A percentile compares a stretch with the other conserved stretches of the same genome.
Conservation (phyloP, 1,140 invertebrate genomes). For the Drosophila miranda region DNA sequence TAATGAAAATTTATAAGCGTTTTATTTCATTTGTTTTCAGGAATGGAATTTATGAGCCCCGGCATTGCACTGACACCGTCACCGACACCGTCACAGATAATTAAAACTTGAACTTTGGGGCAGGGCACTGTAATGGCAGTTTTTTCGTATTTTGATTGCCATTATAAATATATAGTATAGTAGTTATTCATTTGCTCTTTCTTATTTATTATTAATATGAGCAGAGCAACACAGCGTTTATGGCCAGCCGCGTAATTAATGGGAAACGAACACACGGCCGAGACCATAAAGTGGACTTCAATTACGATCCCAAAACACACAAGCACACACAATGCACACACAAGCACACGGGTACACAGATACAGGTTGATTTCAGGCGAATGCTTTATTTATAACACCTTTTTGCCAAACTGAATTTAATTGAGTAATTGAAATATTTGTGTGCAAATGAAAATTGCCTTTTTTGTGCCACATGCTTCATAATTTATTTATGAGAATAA, state of each 20-base stretch:
- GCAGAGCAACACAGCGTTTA: slow-evolving; percentile 30
- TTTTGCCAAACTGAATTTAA: slow-evolving; percentile 59
- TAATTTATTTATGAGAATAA: slow-evolving; percentile 54
- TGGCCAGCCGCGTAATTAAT: slow-evolving; percentile 60
- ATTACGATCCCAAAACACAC: slow-evolving; percentile 45
- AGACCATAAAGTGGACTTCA: slow-evolving; percentile 63
- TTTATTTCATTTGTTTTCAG: too few relatives aligned
- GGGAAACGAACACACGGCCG: slow-evolving; percentile 53
- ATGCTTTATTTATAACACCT: slow-evolving; percentile 67
- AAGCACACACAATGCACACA: background rate
- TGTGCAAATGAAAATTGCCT: slow-evolving; percentile 60
- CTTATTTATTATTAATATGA: slow-evolving; percentile 67
- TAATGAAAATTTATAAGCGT: too few relatives aligned
- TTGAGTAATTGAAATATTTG: slow-evolving; percentile 73
- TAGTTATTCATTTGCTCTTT: slow-evolving; percentile 65
- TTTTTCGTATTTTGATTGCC: slow-evolving; percentile 50
- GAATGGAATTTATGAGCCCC: too few relatives aligned
- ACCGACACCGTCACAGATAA: slow-evolving; percentile 18
- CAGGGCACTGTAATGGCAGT: slow-evolving; percentile 51
- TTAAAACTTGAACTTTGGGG: slow-evolving; percentile 61
- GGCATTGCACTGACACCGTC: background rate
- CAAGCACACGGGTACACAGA: too few relatives aligned
- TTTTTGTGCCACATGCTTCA: slow-evolving; percentile 51
- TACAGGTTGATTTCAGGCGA: slow-evolving; percentile 2
- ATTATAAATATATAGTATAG: slow-evolving; percentile 10